These are phyloP conservation scores for Echiichthys vipera DNA, from an alignment of 2,797 vertebrate genomes.

Conservation along the genomic window DNA sequence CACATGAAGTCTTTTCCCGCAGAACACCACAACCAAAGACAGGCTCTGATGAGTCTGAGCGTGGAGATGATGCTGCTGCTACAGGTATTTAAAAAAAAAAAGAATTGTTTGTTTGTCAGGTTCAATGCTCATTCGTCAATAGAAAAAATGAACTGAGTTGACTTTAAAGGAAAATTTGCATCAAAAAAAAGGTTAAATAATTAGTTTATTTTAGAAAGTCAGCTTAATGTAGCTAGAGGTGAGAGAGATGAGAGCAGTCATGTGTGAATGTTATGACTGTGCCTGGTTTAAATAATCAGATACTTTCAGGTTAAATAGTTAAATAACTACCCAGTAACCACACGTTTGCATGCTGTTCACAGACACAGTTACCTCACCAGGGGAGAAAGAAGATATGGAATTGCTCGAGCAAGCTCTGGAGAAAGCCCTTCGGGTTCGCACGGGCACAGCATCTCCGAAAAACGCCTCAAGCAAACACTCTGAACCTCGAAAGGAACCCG, in stretches of 20 bases:
- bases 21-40: slow-evolving; percentile 54
- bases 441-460: slow-evolving; percentile 47
- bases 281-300: not conserved
- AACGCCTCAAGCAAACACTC: slow-evolving; percentile 32
- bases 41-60: slow-evolving; percentile 35
- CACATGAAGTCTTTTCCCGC: slow-evolving; percentile 11
- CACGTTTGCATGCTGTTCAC: slow-evolving; percentile 40
- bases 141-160: not conserved
- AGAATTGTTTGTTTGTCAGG: not conserved
- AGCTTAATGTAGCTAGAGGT: not conserved
- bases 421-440: slow-evolving; percentile 80
- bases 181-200: not conserved
- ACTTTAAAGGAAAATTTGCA: not conserved
- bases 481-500: slow-evolving; percentile 23
- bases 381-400: slow-evolving; percentile 79
- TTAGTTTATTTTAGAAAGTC: not conserved
- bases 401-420: slow-evolving; percentile 81
- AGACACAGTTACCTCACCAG: slow-evolving; percentile 55
- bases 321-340: not conserved
- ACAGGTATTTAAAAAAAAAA: slow-evolving; percentile 56
- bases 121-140: not conserved
- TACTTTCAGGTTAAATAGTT: not conserved
- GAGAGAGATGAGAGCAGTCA: not conserved
- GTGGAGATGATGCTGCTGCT: slow-evolving; percentile 26
- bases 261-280: not conserved